A percentile compares a stretch with the other conserved stretches of the same genome.
Evolutionary conservation across 2,888 invertebrate genomes (phyloP).

Genomic region (Blomia tropicalis): DNA sequence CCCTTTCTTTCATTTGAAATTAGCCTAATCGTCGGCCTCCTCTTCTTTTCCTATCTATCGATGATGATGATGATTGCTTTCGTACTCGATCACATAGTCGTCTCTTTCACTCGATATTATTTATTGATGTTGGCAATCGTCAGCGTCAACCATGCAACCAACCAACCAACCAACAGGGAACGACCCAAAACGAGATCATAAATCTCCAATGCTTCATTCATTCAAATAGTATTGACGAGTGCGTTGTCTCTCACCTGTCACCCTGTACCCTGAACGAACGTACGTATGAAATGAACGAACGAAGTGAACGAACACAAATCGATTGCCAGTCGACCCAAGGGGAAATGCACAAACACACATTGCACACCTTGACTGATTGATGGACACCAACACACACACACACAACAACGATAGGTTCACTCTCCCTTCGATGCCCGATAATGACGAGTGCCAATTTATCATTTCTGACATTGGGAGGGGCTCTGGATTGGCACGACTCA

Average conservation of each 20-base stretch:
- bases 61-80: too few relatives aligned
- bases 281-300: too few relatives aligned
- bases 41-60: too few relatives aligned
- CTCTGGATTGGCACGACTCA: background rate
- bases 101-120: background rate
- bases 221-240: too few relatives aligned
- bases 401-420: background rate
- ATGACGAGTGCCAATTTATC: constrained; percentile 11
- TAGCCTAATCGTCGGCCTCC: background rate
- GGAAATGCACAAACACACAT: background rate
- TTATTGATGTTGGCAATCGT: too few relatives aligned
- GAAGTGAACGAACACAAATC: background rate
- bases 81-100: background rate
- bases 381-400: background rate
- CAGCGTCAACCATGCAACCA: background rate
- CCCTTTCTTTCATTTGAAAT: too few relatives aligned
- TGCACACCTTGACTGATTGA: constrained; percentile 11
- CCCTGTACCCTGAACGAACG: too few relatives aligned
- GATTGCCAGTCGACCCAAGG: background rate
- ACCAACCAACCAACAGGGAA: background rate
- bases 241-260: background rate
- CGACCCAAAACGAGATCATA: too few relatives aligned
- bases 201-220: background rate
- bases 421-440: constrained; percentile 7
- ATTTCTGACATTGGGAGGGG: constrained; percentile 14